Evolutionary conservation across 2,113 vertebrate genomes (phyloP).

Genomic region (Semnornis frantzii): DNA sequence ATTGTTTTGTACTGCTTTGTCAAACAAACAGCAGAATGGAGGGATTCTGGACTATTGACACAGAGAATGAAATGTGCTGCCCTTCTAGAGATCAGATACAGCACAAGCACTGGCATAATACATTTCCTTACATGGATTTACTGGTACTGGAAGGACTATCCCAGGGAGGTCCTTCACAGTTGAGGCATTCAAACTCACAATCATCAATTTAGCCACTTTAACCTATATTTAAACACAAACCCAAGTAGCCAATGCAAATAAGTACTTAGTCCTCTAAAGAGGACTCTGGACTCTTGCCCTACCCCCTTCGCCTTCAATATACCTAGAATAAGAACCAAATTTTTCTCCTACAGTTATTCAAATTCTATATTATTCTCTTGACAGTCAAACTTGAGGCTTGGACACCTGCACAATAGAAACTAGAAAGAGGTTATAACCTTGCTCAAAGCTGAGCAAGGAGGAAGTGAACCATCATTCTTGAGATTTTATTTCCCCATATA

Average conservation of each 20-base stretch:
- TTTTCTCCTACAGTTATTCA: conserved; percentile 16
- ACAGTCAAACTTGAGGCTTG: not conserved
- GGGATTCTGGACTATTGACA: not conserved
- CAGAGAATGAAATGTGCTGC: not conserved
- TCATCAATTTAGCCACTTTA: not conserved
- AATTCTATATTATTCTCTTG: not conserved
- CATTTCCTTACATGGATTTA: not conserved
- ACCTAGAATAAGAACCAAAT: not conserved
- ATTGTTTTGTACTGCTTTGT: not conserved
- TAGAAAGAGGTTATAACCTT: not conserved
- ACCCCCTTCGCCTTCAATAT: accelerated
- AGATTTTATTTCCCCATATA: not conserved
- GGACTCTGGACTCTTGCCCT: not conserved
- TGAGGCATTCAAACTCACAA: not conserved
- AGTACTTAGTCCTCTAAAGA: not conserved
- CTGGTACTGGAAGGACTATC: not conserved
- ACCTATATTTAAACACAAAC: not conserved
- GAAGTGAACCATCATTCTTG: not conserved
- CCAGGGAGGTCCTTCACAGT: not conserved
- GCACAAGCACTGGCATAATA: not conserved
- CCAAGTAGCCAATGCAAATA: not conserved
- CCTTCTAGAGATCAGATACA: not conserved
- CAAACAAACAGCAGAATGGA: not conserved
- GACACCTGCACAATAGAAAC: conserved; percentile 48
- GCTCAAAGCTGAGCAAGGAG: not conserved